A percentile compares a stretch with the other conserved stretches of the same genome.
phyloP scores from a whole-genome alignment of 2,888 invertebrate genomes.

The Drepana falcataria region DNA sequence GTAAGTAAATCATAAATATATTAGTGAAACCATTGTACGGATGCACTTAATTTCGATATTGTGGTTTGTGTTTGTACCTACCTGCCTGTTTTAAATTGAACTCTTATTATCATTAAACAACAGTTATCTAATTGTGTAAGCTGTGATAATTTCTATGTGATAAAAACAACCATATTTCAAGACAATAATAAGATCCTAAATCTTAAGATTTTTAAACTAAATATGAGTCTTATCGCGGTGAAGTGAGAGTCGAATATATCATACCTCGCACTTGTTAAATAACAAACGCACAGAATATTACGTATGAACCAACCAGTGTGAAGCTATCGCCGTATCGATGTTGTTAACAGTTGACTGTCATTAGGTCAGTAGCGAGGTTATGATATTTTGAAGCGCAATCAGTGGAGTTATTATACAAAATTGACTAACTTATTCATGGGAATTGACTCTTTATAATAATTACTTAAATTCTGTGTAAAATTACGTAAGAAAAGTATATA shows the following conservation, averaged over 20 bases:
- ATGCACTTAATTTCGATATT: no score
- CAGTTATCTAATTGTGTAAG: background rate
- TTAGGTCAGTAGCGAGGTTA: slow-evolving; percentile 50
- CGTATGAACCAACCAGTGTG: slow-evolving; percentile 17
- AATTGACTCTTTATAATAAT: no score
- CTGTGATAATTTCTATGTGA: background rate
- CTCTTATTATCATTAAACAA: background rate
- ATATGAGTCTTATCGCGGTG: slow-evolving; percentile 11
- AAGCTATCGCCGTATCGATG: slow-evolving; percentile 32
- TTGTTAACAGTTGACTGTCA: slow-evolving; percentile 37
- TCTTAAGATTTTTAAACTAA: background rate
- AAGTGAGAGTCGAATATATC: slow-evolving; percentile 5
- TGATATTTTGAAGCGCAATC: slow-evolving; percentile 3
- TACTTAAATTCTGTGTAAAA: background rate
- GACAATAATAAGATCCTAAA: background rate
- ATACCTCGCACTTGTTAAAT: background rate
- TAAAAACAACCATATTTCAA: background rate
- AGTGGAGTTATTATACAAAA: background rate
- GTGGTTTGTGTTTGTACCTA: no score
- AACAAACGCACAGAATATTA: background rate
- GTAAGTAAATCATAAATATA: no score
- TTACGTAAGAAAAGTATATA: background rate
- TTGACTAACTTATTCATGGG: slow-evolving; percentile 4
- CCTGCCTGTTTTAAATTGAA: no score
- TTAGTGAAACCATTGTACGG: no score